These are phyloP conservation scores for Mycetomoellerius zeteki DNA, from an alignment of 1,140 invertebrate genomes.

Conservation along the genomic window DNA sequence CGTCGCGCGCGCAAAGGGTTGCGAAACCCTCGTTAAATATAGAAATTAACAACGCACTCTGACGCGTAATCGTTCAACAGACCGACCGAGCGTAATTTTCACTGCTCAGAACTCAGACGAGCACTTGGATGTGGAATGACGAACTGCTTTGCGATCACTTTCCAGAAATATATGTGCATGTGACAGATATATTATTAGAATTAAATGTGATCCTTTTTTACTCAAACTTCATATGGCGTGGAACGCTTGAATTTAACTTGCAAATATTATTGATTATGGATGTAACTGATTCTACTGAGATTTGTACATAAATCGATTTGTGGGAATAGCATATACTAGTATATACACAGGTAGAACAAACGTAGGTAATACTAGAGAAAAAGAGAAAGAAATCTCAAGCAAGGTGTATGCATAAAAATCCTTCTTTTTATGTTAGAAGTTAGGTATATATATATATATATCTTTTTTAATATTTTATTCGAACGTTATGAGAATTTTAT, in stretches of 20 bases:
- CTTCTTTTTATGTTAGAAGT: background rate
- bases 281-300: background rate
- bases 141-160: background rate
- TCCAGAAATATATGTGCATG: background rate
- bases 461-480: background rate
- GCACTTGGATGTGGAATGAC: background rate
- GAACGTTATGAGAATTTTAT: background rate
- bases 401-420: background rate
- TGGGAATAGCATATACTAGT: background rate
- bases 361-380: no score
- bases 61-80: background rate
- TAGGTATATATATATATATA: no score
- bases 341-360: no score
- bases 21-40: conserved; percentile 27
- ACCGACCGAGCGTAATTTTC: conserved; percentile 23
- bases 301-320: background rate
- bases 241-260: background rate
- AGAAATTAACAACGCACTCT: conserved; percentile 26
- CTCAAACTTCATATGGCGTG: background rate
- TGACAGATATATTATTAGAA: no score
- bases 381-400: no score
- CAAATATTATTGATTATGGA: background rate
- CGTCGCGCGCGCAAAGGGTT: background rate
- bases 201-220: background rate
- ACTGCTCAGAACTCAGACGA: background rate